These are phyloP conservation scores for Lepidochrysops patricia DNA, from an alignment of 2,888 invertebrate genomes.

Conservation along the genomic window DNA sequence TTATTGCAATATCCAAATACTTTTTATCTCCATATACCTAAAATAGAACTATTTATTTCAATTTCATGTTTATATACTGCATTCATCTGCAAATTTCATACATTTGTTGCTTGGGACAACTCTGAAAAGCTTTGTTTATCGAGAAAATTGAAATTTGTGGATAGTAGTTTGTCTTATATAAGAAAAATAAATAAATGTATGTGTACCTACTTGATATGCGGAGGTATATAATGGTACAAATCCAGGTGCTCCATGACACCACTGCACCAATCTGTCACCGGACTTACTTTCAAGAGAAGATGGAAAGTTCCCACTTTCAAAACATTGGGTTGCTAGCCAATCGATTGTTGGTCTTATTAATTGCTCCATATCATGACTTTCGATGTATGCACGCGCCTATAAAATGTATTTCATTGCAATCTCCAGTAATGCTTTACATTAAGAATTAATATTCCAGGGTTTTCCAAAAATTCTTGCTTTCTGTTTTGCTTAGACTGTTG, in stretches of 20 bases:
- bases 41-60: no score
- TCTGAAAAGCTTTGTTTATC: no score
- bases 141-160: no score
- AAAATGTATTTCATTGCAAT: slow-evolving; percentile 24
- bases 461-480: no score
- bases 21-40: slow-evolving; percentile 80
- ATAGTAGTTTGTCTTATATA: no score
- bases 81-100: no score
- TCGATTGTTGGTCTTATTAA: slow-evolving; percentile 78
- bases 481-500: no score
- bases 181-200: no score
- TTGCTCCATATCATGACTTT: slow-evolving; percentile 68
- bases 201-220: slow-evolving; percentile 80
- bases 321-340: slow-evolving; percentile 74
- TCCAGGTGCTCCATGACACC: slow-evolving; percentile 97
- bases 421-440: not conserved
- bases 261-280: slow-evolving; percentile 87
- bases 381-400: slow-evolving; percentile 73
- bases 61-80: no score
- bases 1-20: slow-evolving; percentile 80
- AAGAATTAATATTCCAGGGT: no score
- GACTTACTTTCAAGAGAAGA: slow-evolving; percentile 81
- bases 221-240: slow-evolving; percentile 81
- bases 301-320: slow-evolving; percentile 81
- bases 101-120: no score